A percentile compares a stretch with the other conserved stretches of the same genome.
Conservation (phyloP, 2,113 vertebrate species). For the Hyla sarda region DNA sequence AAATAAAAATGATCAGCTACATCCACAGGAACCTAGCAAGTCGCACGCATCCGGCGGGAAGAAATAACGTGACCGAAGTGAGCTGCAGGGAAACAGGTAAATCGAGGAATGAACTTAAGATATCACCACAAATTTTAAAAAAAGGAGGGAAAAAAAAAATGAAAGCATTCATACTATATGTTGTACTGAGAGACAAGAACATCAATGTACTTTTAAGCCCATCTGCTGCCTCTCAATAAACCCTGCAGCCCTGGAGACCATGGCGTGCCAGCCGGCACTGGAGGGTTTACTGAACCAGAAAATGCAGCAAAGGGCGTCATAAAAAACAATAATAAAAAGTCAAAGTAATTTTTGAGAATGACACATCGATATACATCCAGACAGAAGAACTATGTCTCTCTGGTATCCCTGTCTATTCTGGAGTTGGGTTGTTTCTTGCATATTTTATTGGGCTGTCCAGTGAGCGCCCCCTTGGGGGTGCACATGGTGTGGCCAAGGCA, state of each 20-base stretch:
- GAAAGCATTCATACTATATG: not conserved
- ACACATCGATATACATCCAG: conserved; percentile 35
- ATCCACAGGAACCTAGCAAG: conserved; percentile 72
- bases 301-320: conserved; percentile 10
- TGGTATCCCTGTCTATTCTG: conserved; percentile 40
- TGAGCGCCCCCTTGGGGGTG: conserved; percentile 17
- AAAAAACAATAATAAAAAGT: conserved; percentile 29
- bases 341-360: conserved; percentile 9
- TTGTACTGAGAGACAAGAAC: conserved; percentile 28
- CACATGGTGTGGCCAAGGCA: not conserved
- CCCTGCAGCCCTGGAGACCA: not conserved
- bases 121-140: conserved; percentile 56
- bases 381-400: conserved; percentile 12
- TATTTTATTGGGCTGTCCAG: conserved; percentile 52
- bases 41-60: conserved; percentile 68
- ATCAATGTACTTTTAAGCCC: conserved; percentile 27
- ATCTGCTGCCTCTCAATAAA: not conserved
- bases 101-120: conserved; percentile 59
- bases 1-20: conserved; percentile 75
- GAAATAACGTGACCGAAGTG: conserved; percentile 72
- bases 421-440: conserved; percentile 31
- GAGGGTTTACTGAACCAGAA: not conserved
- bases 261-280: not conserved
- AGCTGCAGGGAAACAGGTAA: conserved; percentile 61
- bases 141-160: conserved; percentile 10